Evolutionary conservation across 2,113 vertebrate species (phyloP).

Genomic region (Pygoscelis adeliae): DNA sequence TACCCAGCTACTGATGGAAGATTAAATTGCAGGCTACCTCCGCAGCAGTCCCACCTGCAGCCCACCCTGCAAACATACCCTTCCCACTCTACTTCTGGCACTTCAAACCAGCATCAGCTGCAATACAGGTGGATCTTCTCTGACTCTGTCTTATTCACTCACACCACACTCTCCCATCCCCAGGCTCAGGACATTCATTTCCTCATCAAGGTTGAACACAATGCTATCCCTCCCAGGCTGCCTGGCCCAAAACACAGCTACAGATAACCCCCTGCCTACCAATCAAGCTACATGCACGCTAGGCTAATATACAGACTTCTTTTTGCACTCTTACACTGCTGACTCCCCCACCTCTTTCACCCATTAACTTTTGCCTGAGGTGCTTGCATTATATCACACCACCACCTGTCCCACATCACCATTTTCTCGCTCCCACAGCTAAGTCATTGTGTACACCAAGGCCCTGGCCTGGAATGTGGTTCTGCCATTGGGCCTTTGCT

Average conservation of each 20-base stretch:
- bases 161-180: background rate
- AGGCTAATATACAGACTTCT: background rate
- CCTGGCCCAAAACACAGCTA: background rate
- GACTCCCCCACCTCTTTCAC: background rate
- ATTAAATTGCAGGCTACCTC: background rate
- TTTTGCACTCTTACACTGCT: background rate
- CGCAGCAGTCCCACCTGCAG: background rate
- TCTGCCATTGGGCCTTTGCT: background rate
- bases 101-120: background rate
- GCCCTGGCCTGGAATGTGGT: background rate
- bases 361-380: background rate
- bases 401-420: background rate
- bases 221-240: background rate
- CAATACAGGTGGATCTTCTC: background rate
- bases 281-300: background rate
- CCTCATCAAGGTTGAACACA: background rate
- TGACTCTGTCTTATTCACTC: background rate
- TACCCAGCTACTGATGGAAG: background rate
- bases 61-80: background rate
- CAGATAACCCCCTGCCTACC: background rate
- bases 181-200: background rate
- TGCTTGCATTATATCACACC: background rate
- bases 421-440: accelerated
- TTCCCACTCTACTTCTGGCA: background rate
- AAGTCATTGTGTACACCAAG: background rate